A percentile compares a stretch with the other conserved stretches of the same genome.
Conservation (phyloP, 2,888 invertebrate genomes). For the Drosophila monieri region DNA sequence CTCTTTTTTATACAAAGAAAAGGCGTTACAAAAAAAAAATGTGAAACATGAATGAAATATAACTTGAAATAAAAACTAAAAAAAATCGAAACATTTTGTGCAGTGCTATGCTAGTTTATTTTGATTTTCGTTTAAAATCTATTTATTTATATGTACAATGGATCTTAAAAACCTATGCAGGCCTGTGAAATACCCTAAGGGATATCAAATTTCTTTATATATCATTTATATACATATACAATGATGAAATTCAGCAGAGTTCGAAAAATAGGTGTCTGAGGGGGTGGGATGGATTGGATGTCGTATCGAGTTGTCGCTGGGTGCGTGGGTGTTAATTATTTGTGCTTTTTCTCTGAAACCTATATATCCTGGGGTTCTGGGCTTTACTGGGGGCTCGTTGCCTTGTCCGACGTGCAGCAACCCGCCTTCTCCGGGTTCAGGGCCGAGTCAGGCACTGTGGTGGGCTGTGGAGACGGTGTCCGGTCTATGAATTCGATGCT, state of each 20-base stretch:
- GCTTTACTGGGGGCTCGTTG: constrained; percentile 44
- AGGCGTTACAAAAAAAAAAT: constrained; percentile 74
- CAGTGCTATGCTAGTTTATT: constrained; percentile 53
- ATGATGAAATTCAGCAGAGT: constrained; percentile 52
- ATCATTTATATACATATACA: constrained; percentile 36
- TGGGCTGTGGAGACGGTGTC: constrained; percentile 81
- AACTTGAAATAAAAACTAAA: constrained; percentile 78
- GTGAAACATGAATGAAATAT: constrained; percentile 82
- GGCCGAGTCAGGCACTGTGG: constrained; percentile 26
- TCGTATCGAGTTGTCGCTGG: constrained; percentile 9
- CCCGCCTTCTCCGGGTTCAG: constrained; percentile 50
- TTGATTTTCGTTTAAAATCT: constrained; percentile 60
- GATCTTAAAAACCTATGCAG: constrained; percentile 33
- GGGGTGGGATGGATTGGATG: constrained; percentile 23
- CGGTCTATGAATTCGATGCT: constrained; percentile 83
- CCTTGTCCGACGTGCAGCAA: constrained; percentile 37
- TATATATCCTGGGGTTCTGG: constrained; percentile 17
- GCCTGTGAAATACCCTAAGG: constrained; percentile 33
- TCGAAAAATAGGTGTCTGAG: constrained; percentile 63
- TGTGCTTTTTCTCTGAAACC: constrained; percentile 53
- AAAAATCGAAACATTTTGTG: constrained; percentile 62
- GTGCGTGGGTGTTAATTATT: constrained; percentile 6
- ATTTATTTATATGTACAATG: constrained; percentile 66
- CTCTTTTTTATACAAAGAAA: constrained; percentile 82
- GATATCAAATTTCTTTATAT: constrained; percentile 49